A percentile compares a stretch with the other conserved stretches of the same genome.
These are phyloP conservation scores for Ylistrum balloti DNA, from an alignment of 1,140 invertebrate species.

Conservation along the genomic window DNA sequence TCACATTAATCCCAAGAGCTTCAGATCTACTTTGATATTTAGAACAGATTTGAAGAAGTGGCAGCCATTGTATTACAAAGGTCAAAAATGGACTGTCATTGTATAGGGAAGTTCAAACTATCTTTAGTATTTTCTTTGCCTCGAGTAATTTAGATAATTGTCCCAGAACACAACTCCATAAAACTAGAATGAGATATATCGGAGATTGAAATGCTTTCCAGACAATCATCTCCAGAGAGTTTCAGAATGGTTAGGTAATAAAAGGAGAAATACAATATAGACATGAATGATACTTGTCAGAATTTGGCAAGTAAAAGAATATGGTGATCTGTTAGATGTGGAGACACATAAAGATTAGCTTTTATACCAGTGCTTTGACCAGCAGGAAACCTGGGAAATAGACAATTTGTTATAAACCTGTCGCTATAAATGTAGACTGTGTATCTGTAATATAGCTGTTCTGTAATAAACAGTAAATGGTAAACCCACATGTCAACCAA, in stretches of 20 bases:
- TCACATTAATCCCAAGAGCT: background rate
- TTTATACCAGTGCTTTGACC: background rate
- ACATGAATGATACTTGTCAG: constrained; percentile 20
- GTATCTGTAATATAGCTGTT: background rate
- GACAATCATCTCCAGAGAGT: background rate
- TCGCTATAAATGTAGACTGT: background rate
- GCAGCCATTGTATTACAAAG: background rate
- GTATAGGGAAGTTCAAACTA: background rate
- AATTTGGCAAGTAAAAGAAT: background rate
- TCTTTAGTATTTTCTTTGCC: background rate
- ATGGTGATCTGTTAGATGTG: background rate
- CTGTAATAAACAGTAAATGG: constrained; percentile 2
- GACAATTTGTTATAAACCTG: background rate
- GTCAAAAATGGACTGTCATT: background rate
- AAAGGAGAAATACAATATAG: background rate
- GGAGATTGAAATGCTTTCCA: background rate
- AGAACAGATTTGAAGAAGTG: background rate
- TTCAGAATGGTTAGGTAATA: constrained; percentile 18
- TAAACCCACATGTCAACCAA: background rate
- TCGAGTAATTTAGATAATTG: constrained; percentile 11
- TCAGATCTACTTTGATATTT: background rate
- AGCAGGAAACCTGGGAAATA: background rate
- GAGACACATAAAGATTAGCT: constrained; percentile 21
- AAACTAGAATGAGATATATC: background rate
- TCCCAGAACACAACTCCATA: background rate